Conservation (phyloP, 2,113 vertebrate species). For the Antechinus flavipes region DNA sequence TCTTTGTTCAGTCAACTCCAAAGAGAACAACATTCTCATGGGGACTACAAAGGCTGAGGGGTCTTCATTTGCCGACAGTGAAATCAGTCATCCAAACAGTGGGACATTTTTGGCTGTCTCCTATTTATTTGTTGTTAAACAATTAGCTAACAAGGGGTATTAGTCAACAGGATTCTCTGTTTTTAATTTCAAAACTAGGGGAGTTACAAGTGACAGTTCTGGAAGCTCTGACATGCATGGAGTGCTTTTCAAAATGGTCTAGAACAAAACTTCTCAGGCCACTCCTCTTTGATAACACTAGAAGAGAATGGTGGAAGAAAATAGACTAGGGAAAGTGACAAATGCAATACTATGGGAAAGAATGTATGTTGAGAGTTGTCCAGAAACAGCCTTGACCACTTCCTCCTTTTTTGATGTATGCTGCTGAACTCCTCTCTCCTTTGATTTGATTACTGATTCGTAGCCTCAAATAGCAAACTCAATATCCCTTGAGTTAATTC, state of each 20-base stretch:
- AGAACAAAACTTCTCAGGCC: neutral
- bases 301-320: neutral
- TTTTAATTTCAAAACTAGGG: constrained; percentile 56
- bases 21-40: neutral
- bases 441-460: too few relatives aligned
- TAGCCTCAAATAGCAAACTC: neutral
- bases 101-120: constrained; percentile 53
- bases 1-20: constrained; percentile 36
- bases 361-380: neutral
- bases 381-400: neutral
- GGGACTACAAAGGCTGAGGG: constrained; percentile 27
- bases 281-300: neutral
- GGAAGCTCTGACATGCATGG: neutral
- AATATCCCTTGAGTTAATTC: neutral
- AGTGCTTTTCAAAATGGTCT: neutral
- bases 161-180: constrained; percentile 39
- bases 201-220: constrained; percentile 33
- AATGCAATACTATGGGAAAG: neutral
- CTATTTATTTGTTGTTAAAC: constrained; percentile 54
- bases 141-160: constrained; percentile 33
- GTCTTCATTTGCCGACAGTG: constrained; percentile 65
- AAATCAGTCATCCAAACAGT: constrained; percentile 47
- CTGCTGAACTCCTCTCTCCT: neutral
- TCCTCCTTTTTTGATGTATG: neutral
- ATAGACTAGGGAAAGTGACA: neutral